Conservation (phyloP, 2,888 invertebrate species). For the Hydroisotoma schaefferi region DNA sequence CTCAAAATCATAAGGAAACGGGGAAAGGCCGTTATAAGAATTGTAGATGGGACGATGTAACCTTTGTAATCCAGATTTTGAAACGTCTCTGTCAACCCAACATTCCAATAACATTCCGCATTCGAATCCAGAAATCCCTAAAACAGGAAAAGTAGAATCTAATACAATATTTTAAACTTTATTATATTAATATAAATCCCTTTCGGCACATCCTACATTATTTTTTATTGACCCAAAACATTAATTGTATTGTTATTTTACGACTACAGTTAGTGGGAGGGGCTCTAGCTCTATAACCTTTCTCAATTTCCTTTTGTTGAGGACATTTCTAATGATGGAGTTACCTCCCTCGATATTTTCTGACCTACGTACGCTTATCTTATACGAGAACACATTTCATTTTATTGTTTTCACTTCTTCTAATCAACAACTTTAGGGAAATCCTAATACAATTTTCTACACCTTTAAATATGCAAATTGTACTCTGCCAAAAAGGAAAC, state of each 20-base stretch:
- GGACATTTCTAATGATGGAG: no score
- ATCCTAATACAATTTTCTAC: no score
- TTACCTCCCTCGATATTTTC: no score
- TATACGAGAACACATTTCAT: no score
- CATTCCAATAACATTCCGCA: conserved; percentile 93
- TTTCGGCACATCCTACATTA: neutral
- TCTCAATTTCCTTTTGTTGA: no score
- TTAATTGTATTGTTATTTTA: neutral
- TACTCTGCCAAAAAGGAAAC: no score
- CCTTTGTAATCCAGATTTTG: conserved; percentile 76
- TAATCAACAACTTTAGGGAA: no score
- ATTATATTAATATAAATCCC: neutral
- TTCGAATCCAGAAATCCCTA: conserved; percentile 89
- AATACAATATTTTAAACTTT: conserved; percentile 6
- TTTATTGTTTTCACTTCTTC: no score
- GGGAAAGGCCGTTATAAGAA: conserved; percentile 82
- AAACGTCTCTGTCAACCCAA: conserved; percentile 69
- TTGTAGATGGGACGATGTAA: conserved; percentile 83
- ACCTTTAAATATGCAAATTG: no score
- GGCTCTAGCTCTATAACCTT: no score
- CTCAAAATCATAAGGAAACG: conserved; percentile 81
- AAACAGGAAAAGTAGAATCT: conserved; percentile 49
- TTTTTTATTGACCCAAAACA: no score
- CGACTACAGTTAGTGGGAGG: neutral
- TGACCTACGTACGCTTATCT: no score